Evolutionary conservation across 1,140 invertebrate species (phyloP), one percentile per base, ranked within the genome.

Genomic region (Leptinotarsa texana): DNA sequence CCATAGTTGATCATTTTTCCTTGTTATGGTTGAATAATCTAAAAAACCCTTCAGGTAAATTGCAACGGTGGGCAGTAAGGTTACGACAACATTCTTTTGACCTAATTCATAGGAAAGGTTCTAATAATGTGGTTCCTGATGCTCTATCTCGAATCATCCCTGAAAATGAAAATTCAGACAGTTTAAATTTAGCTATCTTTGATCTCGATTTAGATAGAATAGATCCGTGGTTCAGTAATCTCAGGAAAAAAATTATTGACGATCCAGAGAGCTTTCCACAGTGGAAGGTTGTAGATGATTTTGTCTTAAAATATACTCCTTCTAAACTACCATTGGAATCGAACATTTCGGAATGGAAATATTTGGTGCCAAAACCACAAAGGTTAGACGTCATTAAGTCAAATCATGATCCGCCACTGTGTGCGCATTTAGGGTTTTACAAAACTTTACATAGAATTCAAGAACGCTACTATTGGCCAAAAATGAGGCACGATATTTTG

Each of bases 1-100:
- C 88, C 0, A 75, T 85, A 17, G 88, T 87, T 0, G 88, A 90
- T 73, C 86, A 88, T 73, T 79, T 81, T 27, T 80, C 84, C 13
- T 76, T 89, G 3, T 76, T 75, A 24, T 90, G 86, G 85, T 78
- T 90, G 5, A 77, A 82, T 15, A 82, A 82, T 4, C 78, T 87
- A 0, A 86, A 84, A 75, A 84, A 87, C 62, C 82, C 83, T 6
- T 82, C 74, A 1, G 84, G 83, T 57, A 62, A 87, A 67, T 74
- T 89, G 13, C 84, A 83, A 1, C 71, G 86, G 47, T 89, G 87
- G 87, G 70, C 76, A 17, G 15, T 88, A 11, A 48, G 68, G n/a
- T 18, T 69, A n/a, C 18, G 24, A 21, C 68, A 69, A 69, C 42
- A 42, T 69, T n/a, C 13, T 18, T 69, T 69, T 51, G 68, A 42